Percentiles rank a stretch among this genome's conserved stretches.
phyloP scores from a whole-genome alignment of 2,113 vertebrate species.

The Chiloscyllium plagiosum region DNA sequence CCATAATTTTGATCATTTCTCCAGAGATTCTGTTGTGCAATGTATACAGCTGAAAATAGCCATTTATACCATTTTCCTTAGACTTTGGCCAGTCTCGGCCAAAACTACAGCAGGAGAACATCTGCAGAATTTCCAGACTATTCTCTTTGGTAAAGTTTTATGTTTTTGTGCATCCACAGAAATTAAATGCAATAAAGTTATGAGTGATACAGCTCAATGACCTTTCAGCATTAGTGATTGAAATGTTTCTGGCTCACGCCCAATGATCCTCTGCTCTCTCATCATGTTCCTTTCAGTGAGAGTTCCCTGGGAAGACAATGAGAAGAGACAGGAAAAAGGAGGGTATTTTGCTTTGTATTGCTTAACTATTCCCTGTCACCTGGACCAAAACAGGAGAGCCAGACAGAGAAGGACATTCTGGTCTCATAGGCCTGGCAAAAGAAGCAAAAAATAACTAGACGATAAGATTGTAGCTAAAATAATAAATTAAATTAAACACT shows the following conservation, averaged over 20 bases:
- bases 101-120: neutral
- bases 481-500: neutral
- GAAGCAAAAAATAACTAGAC: neutral
- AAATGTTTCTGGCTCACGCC: neutral
- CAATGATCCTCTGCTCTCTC: neutral
- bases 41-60: neutral
- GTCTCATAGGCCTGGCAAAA: neutral
- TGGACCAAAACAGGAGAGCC: neutral
- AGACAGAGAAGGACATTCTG: neutral
- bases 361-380: neutral
- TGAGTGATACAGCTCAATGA: neutral
- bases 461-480: neutral
- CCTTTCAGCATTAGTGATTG: neutral
- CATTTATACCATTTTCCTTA: neutral
- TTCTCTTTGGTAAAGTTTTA: neutral
- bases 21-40: neutral
- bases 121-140: neutral
- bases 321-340: neutral
- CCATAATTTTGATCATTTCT: neutral
- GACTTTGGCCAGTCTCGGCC: neutral
- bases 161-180: neutral
- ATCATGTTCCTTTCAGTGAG: neutral
- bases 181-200: neutral
- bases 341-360: neutral
- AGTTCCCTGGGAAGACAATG: neutral